Base-by-base conservation (phyloP, 2,888 invertebrate genomes). In the Melieria omissa region DNA sequence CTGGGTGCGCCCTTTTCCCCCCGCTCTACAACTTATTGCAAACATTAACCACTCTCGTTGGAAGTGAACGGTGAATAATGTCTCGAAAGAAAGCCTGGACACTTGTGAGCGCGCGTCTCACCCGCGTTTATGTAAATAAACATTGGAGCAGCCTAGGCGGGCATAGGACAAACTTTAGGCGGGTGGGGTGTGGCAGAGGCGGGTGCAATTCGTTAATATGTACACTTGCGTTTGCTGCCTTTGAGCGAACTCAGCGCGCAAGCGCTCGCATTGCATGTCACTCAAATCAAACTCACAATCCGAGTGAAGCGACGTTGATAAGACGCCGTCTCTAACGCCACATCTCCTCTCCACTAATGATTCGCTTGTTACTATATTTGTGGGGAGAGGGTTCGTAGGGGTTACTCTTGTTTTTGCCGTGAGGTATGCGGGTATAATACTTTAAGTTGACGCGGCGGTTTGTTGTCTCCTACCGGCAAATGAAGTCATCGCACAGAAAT, bases 401-500 rank as follows among this genome's bases (percentile, higher is more conserved):
- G 3, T 29, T 29, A 29, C 3, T 29, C 29, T 29, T 29, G 29
- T 29, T 29, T 29, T 29, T 29, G 29, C 29, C 29, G 29, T 29
- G 29, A 3, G 29, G 29, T 29, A 29, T 29, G 29, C 29, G 29
- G 29, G 29, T 29, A 29, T 29, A 29, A 1, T 29, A 29, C 29
- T 29, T 29, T 29, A 29, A 29, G 29, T 29, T 29, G 29, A 3
- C 29, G 29, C 29, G 29, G 29, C 29, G 29, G 29, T 29, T 29
- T 29, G 29, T 52, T 8, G n/a, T 6, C 12, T 9, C 14, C 7
- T 52, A 8, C 12, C 52, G 14, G 52, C 12, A 44, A 62, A 69
- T 69, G 69, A 69, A 69, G 63, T 69, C 69, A 69, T 69, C 69
- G 45, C 41, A 44, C 55, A 14, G 63, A 69, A 63, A 63, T 55